Conservation (phyloP, 2,113 vertebrate genomes). For the Rousettus leschenaultii region DNA sequence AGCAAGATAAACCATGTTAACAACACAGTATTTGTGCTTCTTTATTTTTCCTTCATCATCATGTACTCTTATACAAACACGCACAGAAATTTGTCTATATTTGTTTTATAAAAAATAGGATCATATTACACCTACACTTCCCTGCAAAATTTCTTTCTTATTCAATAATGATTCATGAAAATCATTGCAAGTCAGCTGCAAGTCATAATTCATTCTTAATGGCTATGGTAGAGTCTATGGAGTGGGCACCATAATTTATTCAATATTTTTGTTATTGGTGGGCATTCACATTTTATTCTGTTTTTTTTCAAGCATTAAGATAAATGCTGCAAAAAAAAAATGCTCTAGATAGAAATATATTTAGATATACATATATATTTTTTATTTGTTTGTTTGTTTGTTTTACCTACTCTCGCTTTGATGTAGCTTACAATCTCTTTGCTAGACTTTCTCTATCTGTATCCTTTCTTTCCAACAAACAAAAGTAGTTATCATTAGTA, state of each 20-base stretch:
- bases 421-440: not conserved
- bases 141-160: conserved; percentile 30
- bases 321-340: not conserved
- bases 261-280: not conserved
- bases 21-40: not conserved
- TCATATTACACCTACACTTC: not conserved
- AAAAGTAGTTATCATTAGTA: not conserved
- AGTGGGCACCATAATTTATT: not conserved
- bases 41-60: not conserved
- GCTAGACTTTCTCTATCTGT: not conserved
- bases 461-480: not conserved
- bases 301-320: not conserved
- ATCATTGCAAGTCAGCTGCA: conserved; percentile 1
- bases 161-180: not conserved
- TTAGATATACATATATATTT: not conserved
- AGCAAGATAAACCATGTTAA: not conserved
- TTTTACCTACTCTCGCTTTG: not conserved
- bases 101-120: conserved; percentile 44
- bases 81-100: not conserved
- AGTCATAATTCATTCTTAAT: not conserved
- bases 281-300: not conserved
- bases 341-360: not conserved
- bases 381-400: no score
- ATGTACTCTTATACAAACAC: not conserved
- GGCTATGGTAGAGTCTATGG: not conserved